Percentiles rank a stretch among this genome's conserved stretches.
Evolutionary conservation across 2,888 invertebrate genomes (phyloP).

Genomic region (Sesia bembeciformis): DNA sequence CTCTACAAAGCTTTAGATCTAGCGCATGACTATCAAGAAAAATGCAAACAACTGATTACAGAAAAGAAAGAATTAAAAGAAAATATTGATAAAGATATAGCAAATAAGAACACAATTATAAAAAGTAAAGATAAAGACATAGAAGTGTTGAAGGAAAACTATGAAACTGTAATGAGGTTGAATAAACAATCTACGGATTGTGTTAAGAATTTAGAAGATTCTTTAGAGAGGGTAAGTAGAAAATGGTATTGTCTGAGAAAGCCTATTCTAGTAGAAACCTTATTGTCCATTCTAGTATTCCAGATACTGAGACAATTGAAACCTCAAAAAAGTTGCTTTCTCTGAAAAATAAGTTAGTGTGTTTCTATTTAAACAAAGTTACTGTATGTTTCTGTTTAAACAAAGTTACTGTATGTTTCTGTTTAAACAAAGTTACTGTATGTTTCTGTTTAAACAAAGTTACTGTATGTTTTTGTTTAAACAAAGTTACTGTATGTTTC

Average conservation of each 20-base stretch:
- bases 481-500: too few relatives aligned
- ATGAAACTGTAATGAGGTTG: conserved; percentile 64
- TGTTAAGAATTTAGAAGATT: conserved; percentile 74
- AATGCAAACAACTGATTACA: conserved; percentile 69
- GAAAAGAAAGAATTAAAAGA: conserved; percentile 55
- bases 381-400: too few relatives aligned
- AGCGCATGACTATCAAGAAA: conserved; percentile 79
- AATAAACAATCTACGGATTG: conserved; percentile 75
- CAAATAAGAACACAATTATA: conserved; percentile 32
- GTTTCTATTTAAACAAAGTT: too few relatives aligned
- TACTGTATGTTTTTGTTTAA: too few relatives aligned
- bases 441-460: too few relatives aligned
- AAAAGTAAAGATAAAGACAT: conserved; percentile 48
- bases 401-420: too few relatives aligned
- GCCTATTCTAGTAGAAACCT: too few relatives aligned
- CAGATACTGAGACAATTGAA: too few relatives aligned
- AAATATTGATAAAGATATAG: conserved; percentile 42
- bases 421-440: too few relatives aligned
- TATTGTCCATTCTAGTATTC: too few relatives aligned
- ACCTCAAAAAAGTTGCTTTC: too few relatives aligned
- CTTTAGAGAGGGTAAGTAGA: conserved; percentile 63
- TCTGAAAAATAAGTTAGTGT: too few relatives aligned
- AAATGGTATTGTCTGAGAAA: not conserved
- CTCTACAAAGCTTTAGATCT: conserved; percentile 81
- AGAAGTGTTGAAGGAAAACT: conserved; percentile 58